Evolutionary conservation across 2,888 invertebrate species (phyloP), one percentile per base, ranked within the genome.

Genomic region (Arrhopalites spinosus): DNA sequence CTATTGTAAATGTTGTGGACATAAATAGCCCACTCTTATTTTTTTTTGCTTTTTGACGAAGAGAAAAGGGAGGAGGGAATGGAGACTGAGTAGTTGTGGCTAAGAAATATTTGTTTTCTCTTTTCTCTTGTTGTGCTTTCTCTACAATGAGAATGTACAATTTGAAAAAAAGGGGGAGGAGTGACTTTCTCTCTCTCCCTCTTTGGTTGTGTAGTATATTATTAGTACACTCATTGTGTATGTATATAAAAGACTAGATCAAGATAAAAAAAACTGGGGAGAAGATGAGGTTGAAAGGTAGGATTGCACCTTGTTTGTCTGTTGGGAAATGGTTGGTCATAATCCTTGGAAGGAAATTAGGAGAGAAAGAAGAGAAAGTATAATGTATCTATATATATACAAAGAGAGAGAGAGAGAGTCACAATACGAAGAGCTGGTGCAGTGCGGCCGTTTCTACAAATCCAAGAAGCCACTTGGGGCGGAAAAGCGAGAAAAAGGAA

Each of bases 381-480:
- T 27, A 27, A n/a, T 5, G 43, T 13, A 63, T 29, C 15, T 2
- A 59, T 23, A 59, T n/a, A 13, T 20, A 25, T 23, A 59, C 1
- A 59, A 25, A 63, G 25, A 63, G 63, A 27, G 25, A 63, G 29
- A 29, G 2, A 29, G 20, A 66, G 43, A n/a, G 59, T 59, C 59
- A 59, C 59, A 59, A 59, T 59, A 7, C 2, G 30, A 66, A n/a
- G 43, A 74, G 77, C 66, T 78, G 76, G 75, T 78, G 78, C 78
- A 78, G 56, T 78, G 78, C 78, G 78, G 73, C 76, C 78, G 66
- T 78, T 78, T 69, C 64, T 73, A 36, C 68, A 70, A 74, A 74
- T 76, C 74, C 78, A 74, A 76, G 74, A 78, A 76, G 74, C 73
- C 76, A 66, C 73, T 78, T 71, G 78, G 74, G 77, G 77, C 63